These are phyloP conservation scores for Sclerodermus sp. DNA, from an alignment of 2,888 invertebrate species.

Conservation along the genomic window DNA sequence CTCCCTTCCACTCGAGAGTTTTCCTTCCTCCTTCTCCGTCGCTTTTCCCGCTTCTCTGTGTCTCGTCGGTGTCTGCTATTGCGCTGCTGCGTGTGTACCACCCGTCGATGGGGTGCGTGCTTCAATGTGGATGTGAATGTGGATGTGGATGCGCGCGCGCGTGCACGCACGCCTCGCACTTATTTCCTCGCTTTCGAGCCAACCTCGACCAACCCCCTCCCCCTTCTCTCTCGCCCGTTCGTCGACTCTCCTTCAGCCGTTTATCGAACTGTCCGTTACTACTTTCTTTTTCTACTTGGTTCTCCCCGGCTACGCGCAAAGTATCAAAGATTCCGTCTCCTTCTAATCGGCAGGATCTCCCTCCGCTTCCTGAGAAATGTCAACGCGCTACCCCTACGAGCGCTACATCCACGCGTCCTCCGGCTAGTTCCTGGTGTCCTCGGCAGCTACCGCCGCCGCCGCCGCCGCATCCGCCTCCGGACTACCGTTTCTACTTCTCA, in stretches of 20 bases:
- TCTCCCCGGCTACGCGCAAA: too few relatives aligned
- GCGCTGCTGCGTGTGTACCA: not conserved
- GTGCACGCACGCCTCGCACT: not conserved
- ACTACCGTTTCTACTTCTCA: too few relatives aligned
- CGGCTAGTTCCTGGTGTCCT: too few relatives aligned
- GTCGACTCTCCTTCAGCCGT: not conserved
- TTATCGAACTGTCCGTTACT: too few relatives aligned
- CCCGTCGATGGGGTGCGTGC: not conserved
- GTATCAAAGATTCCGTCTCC: too few relatives aligned
- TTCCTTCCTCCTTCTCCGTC: constrained; percentile 2
- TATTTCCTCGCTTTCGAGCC: not conserved
- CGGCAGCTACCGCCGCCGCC: too few relatives aligned
- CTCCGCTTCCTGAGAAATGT: too few relatives aligned
- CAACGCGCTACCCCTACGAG: too few relatives aligned
- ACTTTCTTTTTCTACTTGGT: not conserved
- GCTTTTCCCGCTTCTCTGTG: not conserved
- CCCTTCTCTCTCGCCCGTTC: not conserved
- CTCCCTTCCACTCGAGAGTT: constrained; percentile 1
- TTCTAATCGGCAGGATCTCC: too few relatives aligned
- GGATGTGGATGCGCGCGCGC: not conserved
- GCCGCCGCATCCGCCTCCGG: too few relatives aligned
- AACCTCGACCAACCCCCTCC: too few relatives aligned
- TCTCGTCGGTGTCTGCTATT: not conserved
- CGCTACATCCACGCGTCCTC: too few relatives aligned
- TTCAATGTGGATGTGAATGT: not conserved